Conservation (phyloP, 1,140 invertebrate genomes). For the Lethrus apterus region DNA sequence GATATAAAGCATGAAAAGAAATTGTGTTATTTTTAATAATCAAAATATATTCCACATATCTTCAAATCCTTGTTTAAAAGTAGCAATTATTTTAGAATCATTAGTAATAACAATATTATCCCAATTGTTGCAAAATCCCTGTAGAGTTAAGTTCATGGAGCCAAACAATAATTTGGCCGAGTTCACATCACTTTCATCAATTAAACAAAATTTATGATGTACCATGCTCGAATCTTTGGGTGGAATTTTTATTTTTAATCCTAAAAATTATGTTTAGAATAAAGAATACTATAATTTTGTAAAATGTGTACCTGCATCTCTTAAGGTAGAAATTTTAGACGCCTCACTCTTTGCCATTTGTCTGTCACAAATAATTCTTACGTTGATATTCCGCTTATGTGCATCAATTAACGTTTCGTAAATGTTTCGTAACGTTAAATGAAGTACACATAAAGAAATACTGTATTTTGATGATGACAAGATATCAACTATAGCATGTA, state of each 20-base stretch:
- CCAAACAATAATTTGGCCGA: slow-evolving; percentile 30
- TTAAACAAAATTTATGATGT: slow-evolving; percentile 35
- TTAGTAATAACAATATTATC: slow-evolving; percentile 30
- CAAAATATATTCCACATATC: slow-evolving; percentile 26
- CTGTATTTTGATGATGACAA: slow-evolving; percentile 25
- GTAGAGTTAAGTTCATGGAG: slow-evolving; percentile 29
- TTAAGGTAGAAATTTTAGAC: slow-evolving; percentile 16
- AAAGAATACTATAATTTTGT: slow-evolving; percentile 16
- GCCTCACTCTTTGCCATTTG: slow-evolving; percentile 17
- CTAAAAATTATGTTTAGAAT: slow-evolving; percentile 22
- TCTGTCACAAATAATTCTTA: slow-evolving; percentile 28
- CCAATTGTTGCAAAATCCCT: slow-evolving; percentile 29
- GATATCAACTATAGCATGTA: slow-evolving; percentile 14
- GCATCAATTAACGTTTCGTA: slow-evolving; percentile 22
- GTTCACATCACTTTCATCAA: slow-evolving; percentile 27
- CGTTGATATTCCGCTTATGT: slow-evolving; percentile 23
- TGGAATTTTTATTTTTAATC: slow-evolving; percentile 24
- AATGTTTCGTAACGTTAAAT: slow-evolving; percentile 24
- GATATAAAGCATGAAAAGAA: too few relatives aligned
- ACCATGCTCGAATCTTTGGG: slow-evolving; percentile 19
- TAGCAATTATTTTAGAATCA: slow-evolving; percentile 22
- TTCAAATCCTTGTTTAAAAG: slow-evolving; percentile 31
- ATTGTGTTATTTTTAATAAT: too few relatives aligned
- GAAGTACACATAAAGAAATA: slow-evolving; percentile 29
- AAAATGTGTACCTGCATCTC: slow-evolving; percentile 19